Evolutionary conservation across 2,888 invertebrate species (phyloP), one percentile per base, ranked within the genome.

Genomic region (Tupiocoris notatus): DNA sequence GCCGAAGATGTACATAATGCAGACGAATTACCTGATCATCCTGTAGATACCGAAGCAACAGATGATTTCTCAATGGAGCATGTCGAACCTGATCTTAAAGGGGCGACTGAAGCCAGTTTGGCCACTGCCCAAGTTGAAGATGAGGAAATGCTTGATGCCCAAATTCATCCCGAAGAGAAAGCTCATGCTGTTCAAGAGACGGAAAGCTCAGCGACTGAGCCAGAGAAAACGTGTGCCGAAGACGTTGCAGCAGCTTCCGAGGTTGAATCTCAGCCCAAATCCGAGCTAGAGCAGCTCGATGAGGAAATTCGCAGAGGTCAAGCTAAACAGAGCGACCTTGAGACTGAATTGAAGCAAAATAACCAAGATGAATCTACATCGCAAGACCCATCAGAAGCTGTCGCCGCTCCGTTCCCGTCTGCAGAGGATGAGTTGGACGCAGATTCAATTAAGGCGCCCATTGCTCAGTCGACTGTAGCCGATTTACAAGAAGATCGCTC

Each of bases 261-360:
- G 62, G 74, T 80, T 6, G 67, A 71, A 57, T 16, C 65, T n/a
- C 62, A 63, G 76, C 80, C 78, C 65, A 80, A 78, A 76, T 71
- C 23, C 79, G 80, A 59, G 21, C 71, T 57, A 62, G 67, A 73
- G 56, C 77, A 78, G 58, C 17, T 71, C 20, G 66, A 80, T 21
- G 76, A 61, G 16, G 76, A 70, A 24, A 6, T 70, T 1, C 59
- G 59, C 25, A 67, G 54, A 64, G 22, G n/a, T 62, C 23, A 64
- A 58, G 25, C 24, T 24, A 17, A 77, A 9, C 63, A 78, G 22
- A 75, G 79, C 21, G 80, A 80, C 57, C 79, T 80, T 12, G 79
- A 80, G 20, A 75, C 79, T 23, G 80, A 79, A 67, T 75, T 70
- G 23, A 71, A 80, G 77, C 71, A 79, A 21, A 78, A 80, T 25